A percentile compares a stretch with the other conserved stretches of the same genome.
phyloP scores from a whole-genome alignment of 2,888 invertebrate genomes.

The Morpho helenor region DNA sequence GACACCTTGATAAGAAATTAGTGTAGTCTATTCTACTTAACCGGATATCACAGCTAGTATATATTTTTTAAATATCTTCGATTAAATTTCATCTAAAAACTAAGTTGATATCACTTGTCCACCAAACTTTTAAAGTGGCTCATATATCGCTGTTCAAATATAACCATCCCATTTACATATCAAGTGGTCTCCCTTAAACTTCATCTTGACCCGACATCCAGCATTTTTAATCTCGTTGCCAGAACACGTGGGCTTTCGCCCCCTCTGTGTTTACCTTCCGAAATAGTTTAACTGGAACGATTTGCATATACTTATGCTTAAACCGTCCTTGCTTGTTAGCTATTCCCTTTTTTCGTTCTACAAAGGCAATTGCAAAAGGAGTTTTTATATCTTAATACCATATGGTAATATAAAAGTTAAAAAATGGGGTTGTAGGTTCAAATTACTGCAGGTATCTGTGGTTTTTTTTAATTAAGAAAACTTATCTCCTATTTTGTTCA shows the following conservation, averaged over 20 bases:
- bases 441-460: no score
- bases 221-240: slow-evolving; percentile 77
- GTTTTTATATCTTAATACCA: neutral
- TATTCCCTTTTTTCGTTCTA: slow-evolving; percentile 49
- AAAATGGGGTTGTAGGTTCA: no score
- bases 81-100: no score
- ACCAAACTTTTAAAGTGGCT: neutral
- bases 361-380: slow-evolving; percentile 32
- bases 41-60: no score
- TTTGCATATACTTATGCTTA: slow-evolving; percentile 77
- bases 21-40: no score
- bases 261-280: slow-evolving; percentile 76
- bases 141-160: slow-evolving; percentile 66
- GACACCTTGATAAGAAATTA: no score
- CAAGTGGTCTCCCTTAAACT: slow-evolving; percentile 73
- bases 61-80: no score
- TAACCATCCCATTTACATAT: slow-evolving; percentile 63
- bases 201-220: slow-evolving; percentile 60
- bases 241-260: slow-evolving; percentile 70
- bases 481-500: no score
- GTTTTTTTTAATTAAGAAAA: no score
- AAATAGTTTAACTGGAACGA: slow-evolving; percentile 79
- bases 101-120: no score
- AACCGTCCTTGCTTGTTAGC: slow-evolving; percentile 74
- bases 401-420: no score